These are phyloP conservation scores for Microhierax caerulescens DNA, from an alignment of 2,797 vertebrate species.

Conservation along the genomic window DNA sequence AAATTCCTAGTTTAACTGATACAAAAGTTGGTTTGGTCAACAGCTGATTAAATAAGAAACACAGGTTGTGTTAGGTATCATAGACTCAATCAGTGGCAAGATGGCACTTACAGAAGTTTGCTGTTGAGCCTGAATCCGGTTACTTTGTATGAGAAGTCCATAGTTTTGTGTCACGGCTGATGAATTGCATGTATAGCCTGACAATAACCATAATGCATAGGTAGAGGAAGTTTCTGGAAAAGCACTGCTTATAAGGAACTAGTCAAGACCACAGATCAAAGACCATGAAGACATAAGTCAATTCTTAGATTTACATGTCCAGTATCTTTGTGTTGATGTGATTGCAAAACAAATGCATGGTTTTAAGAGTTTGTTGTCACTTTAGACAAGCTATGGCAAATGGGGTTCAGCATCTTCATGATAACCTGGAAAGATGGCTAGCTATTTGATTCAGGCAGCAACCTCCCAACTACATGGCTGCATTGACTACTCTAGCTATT, in stretches of 20 bases:
- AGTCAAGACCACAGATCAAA: neutral
- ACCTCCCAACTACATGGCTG: neutral
- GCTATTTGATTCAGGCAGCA: neutral
- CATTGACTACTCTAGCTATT: neutral
- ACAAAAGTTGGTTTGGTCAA: neutral
- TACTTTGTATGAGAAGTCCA: neutral
- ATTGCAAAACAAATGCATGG: neutral
- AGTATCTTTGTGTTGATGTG: neutral
- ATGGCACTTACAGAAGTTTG: neutral
- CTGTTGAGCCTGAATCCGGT: neutral
- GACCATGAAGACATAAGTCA: neutral
- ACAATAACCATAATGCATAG: neutral
- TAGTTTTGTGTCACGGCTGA: neutral
- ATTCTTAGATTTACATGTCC: neutral
- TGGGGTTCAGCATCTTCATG: rapidly evolving
- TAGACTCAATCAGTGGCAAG: neutral
- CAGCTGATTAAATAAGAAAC: neutral
- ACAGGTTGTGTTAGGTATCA: neutral
- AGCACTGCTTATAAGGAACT: neutral
- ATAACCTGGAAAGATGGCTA: neutral
- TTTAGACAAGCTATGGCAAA: neutral
- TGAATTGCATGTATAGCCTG: neutral
- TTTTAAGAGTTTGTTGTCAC: neutral
- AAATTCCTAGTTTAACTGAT: neutral
- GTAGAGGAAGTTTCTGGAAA: neutral